Evolutionary conservation across 2,113 vertebrate genomes (phyloP).

Genomic region (Odontophorus gujanensis): DNA sequence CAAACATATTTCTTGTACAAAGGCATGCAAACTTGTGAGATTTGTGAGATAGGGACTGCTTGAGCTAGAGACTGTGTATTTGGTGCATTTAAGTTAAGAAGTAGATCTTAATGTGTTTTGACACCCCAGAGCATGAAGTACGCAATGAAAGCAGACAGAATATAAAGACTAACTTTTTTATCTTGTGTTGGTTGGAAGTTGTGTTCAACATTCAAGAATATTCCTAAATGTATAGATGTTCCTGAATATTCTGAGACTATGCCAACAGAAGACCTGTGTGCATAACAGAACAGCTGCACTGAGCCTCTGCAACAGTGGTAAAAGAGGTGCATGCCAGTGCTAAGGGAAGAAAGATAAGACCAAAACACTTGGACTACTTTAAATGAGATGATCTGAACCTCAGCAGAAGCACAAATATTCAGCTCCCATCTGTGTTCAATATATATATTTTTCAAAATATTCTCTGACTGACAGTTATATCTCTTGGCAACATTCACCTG

Average conservation of each 20-base stretch:
- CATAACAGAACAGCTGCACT: background rate
- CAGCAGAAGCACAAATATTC: background rate
- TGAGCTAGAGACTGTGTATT: background rate
- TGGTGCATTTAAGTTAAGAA: background rate
- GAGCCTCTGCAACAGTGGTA: background rate
- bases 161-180: background rate
- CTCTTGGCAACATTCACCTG: background rate
- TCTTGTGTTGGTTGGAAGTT: background rate
- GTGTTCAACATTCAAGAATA: background rate
- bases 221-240: background rate
- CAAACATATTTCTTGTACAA: accelerated
- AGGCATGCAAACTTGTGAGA: background rate
- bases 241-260: background rate
- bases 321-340: background rate
- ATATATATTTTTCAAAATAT: background rate
- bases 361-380: background rate
- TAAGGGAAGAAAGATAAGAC: background rate
- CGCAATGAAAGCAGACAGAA: background rate
- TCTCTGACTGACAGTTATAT: background rate
- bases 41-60: background rate
- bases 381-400: background rate
- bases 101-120: background rate
- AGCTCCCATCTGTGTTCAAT: background rate
- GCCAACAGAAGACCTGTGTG: background rate
- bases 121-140: background rate